Conservation (phyloP, 1,140 invertebrate species). For the Antheraea mylitta region DNA sequence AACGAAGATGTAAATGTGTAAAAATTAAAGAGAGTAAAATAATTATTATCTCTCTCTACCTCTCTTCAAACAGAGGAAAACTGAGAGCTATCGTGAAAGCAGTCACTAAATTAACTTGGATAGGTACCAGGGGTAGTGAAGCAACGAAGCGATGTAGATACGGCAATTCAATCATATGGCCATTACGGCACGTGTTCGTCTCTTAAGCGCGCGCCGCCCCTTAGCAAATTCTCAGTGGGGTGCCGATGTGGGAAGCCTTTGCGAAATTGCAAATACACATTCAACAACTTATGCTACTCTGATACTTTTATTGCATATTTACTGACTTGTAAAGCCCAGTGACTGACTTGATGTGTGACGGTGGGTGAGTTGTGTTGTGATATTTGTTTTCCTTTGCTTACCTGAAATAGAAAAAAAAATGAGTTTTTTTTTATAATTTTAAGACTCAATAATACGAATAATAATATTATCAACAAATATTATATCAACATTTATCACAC, state of each 20-base stretch:
- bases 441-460: too few relatives aligned
- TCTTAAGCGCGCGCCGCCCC: constrained; percentile 26
- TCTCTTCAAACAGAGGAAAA: background rate
- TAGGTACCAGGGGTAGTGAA: constrained; percentile 51
- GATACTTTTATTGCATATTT: constrained; percentile 60
- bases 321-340: too few relatives aligned
- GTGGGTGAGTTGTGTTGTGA: constrained; percentile 23
- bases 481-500: too few relatives aligned
- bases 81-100: background rate
- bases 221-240: constrained; percentile 20
- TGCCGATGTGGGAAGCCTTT: constrained; percentile 25
- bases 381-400: constrained; percentile 30
- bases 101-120: constrained; percentile 47
- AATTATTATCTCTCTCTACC: too few relatives aligned
- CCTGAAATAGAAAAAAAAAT: constrained; percentile 30
- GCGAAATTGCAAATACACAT: constrained; percentile 50
- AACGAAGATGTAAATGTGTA: too few relatives aligned
- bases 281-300: constrained; percentile 43
- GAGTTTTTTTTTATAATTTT: background rate
- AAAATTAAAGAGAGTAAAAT: too few relatives aligned
- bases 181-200: constrained; percentile 51
- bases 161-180: constrained; percentile 61
- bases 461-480: too few relatives aligned
- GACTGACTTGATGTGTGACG: too few relatives aligned
- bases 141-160: constrained; percentile 51